phyloP scores from a whole-genome alignment of 2,888 invertebrate genomes.

The Drosophila histrio region DNA sequence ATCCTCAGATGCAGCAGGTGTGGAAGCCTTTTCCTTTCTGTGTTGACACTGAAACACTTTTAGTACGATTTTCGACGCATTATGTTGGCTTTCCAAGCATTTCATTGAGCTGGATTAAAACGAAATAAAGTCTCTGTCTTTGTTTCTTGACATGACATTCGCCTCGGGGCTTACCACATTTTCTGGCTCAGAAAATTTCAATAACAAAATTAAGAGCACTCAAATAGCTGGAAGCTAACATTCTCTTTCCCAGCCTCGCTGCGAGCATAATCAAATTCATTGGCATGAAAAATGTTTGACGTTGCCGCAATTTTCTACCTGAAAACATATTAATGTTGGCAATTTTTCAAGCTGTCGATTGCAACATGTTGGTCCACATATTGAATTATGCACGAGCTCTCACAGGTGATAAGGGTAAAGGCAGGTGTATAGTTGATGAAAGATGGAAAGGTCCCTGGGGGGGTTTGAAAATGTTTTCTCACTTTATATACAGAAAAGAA shows the following conservation, averaged over 20 bases:
- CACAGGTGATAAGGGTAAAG: constrained; percentile 27
- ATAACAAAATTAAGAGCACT: constrained; percentile 41
- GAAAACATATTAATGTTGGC: constrained; percentile 54
- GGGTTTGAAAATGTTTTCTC: constrained; percentile 1
- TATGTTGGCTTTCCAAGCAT: constrained; percentile 3
- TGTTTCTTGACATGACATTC: constrained; percentile 13
- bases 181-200: constrained; percentile 53
- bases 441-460: neutral
- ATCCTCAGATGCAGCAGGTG: neutral
- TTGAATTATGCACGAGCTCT: constrained; percentile 65
- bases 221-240: neutral
- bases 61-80: constrained; percentile 1
- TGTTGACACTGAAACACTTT: constrained; percentile 25
- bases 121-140: constrained; percentile 7
- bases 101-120: constrained; percentile 2
- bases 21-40: neutral
- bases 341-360: constrained; percentile 73
- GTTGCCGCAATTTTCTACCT: constrained; percentile 48
- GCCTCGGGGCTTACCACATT: constrained; percentile 44
- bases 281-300: constrained; percentile 61
- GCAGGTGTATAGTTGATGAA: neutral
- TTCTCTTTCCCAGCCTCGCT: neutral
- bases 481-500: constrained; percentile 29
- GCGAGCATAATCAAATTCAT: constrained; percentile 67
- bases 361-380: constrained; percentile 51